These are phyloP conservation scores for Choristoneura rosaceana DNA, from an alignment of 2,888 invertebrate species.

Conservation along the genomic window DNA sequence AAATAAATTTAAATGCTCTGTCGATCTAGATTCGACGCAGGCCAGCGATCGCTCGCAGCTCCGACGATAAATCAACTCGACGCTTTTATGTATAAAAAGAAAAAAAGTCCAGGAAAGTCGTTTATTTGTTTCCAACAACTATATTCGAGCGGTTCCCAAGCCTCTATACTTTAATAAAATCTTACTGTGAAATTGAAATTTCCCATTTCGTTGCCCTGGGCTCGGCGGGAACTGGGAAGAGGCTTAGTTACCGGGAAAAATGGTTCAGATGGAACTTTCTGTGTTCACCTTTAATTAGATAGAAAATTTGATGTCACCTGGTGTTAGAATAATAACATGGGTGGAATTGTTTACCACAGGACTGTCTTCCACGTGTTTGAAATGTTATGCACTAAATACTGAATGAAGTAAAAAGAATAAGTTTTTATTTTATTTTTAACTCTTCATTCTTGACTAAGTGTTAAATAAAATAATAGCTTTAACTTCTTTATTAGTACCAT, in stretches of 20 bases:
- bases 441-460: neutral
- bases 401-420: neutral
- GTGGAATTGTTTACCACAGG: neutral
- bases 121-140: constrained; percentile 84
- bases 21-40: constrained; percentile 78
- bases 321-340: neutral
- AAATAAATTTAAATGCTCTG: constrained; percentile 82
- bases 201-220: constrained; percentile 67
- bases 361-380: neutral
- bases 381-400: neutral
- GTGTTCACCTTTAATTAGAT: constrained; percentile 59
- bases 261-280: constrained; percentile 59
- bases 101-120: constrained; percentile 72
- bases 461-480: neutral
- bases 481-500: neutral
- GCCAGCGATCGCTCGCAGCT: constrained; percentile 67
- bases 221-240: constrained; percentile 48
- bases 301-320: constrained; percentile 50
- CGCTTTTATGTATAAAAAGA: constrained; percentile 78
- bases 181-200: constrained; percentile 74
- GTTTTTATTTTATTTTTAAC: neutral
- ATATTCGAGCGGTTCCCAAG: constrained; percentile 70
- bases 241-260: constrained; percentile 54
- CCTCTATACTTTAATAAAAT: constrained; percentile 73
- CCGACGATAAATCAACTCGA: constrained; percentile 79